phyloP scores from a whole-genome alignment of 1,140 invertebrate genomes.

The Drosophila dunni region DNA sequence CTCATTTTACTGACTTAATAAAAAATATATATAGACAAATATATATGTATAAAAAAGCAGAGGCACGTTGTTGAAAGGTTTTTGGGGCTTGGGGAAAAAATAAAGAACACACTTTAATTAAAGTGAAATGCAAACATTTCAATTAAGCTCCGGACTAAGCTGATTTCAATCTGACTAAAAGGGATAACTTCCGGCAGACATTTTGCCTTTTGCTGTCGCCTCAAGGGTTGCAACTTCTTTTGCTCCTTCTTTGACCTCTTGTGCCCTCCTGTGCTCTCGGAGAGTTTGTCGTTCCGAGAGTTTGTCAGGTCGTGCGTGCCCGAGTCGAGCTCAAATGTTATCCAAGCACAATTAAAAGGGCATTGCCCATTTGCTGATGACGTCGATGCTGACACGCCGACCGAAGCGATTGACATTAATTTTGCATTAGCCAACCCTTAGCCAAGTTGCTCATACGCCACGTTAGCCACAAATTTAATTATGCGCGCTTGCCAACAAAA shows the following conservation, averaged over 20 bases:
- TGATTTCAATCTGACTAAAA: slow-evolving; percentile 83
- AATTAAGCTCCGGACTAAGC: slow-evolving; percentile 71
- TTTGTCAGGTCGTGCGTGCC: slow-evolving; percentile 32
- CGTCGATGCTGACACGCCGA: slow-evolving; percentile 37
- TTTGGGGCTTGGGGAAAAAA: slow-evolving; percentile 48
- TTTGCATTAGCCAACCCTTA: slow-evolving; percentile 66
- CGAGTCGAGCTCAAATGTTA: slow-evolving; percentile 51
- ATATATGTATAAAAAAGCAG: background rate
- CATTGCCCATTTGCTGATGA: slow-evolving; percentile 61
- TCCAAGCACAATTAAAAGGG: slow-evolving; percentile 68
- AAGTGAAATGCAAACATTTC: slow-evolving; percentile 80
- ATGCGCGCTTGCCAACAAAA: slow-evolving; percentile 64
- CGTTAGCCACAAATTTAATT: slow-evolving; percentile 64
- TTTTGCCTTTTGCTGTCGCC: slow-evolving; percentile 45
- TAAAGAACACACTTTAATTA: slow-evolving; percentile 63
- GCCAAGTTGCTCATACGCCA: slow-evolving; percentile 55
- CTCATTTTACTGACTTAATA: background rate
- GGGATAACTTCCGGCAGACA: slow-evolving; percentile 76
- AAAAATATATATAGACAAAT: background rate
- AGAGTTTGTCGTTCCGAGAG: too few species aligned
- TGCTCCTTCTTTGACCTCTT: slow-evolving; percentile 3
- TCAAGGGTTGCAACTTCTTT: slow-evolving; percentile 34
- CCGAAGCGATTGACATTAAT: slow-evolving; percentile 74
- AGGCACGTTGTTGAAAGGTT: slow-evolving; percentile 54
- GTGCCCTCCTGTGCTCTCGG: background rate